A percentile compares a stretch with the other conserved stretches of the same genome.
These are phyloP conservation scores for Rhizomys pruinosus DNA, from an alignment of 2,113 vertebrate species.

Conservation along the genomic window DNA sequence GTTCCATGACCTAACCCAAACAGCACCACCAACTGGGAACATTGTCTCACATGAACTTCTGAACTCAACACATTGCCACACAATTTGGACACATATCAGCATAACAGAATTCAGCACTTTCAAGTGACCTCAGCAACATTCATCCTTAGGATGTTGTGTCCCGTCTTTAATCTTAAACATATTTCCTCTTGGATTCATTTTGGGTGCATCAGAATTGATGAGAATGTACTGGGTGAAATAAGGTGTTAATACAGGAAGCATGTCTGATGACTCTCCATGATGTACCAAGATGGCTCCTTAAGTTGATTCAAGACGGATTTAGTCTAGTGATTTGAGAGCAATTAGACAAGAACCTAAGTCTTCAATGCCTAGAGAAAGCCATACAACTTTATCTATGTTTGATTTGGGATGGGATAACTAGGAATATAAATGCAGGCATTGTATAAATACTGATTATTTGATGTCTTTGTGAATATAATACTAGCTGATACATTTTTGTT, in stretches of 20 bases:
- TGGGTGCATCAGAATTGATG: background rate
- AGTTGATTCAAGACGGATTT: background rate
- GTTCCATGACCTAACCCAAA: no score
- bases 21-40: no score
- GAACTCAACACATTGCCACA: background rate
- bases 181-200: background rate
- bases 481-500: background rate
- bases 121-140: background rate
- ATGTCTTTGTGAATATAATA: background rate
- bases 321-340: background rate
- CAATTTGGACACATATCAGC: background rate
- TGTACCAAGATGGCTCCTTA: conserved; percentile 8
- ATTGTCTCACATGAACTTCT: background rate
- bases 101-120: background rate
- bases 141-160: background rate
- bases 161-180: background rate
- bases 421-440: background rate
- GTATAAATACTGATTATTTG: background rate
- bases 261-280: background rate
- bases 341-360: background rate
- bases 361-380: background rate
- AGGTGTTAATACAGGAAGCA: background rate
- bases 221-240: background rate
- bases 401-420: background rate
- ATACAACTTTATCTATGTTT: background rate